Base-by-base conservation (phyloP, 1,140 invertebrate genomes). In the Diachasmimorpha longicaudata region DNA sequence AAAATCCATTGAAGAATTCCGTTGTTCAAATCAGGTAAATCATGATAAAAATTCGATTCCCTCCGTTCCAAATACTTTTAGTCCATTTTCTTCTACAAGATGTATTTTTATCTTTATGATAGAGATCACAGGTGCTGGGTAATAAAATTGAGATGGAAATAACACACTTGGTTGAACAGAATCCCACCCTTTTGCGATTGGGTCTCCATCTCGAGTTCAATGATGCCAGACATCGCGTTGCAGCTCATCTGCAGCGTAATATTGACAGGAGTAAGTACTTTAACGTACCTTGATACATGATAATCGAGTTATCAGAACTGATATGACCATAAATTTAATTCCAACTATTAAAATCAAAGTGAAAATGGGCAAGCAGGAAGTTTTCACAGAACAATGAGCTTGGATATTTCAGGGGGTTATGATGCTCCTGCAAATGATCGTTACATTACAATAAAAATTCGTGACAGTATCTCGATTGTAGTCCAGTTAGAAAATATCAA, bases 81-180 rank as follows among this genome's bases (percentile, higher is more conserved):
- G 25, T 37, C 13, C 13, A 16, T 37, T 42, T 42, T 42, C 0
- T 42, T 39, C 9, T 76, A 55, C 48, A 52, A 52, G n/a, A 19
- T 52, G 16, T 52, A 52, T 75, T 66, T 72, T n/a, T 10, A 25
- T 0, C 58, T 72, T 78, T 48, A 58, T 23, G 19, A 21, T 88
- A 99, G 96, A 94, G 97, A 91, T 96, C 96, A 82, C 93, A 95
- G 90, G 94, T 98, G 75, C 91, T 99, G 80, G 97, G 98, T 81
- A 98, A 98, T 89, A 98, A 98, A 91, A 96, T 96, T 80, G 98
- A 99, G 92, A 99, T 98, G 96, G 96, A 98, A 91, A 97, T 99
- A 79, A 97, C 96, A 58, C 93, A 95, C 83, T 89, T 98, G 79
- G 93, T 99, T 75, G 96, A 97, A 88, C 94, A 97, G 85, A 99